Evolutionary conservation across 1,140 invertebrate genomes (phyloP).

Genomic region (Penaeus indicus): DNA sequence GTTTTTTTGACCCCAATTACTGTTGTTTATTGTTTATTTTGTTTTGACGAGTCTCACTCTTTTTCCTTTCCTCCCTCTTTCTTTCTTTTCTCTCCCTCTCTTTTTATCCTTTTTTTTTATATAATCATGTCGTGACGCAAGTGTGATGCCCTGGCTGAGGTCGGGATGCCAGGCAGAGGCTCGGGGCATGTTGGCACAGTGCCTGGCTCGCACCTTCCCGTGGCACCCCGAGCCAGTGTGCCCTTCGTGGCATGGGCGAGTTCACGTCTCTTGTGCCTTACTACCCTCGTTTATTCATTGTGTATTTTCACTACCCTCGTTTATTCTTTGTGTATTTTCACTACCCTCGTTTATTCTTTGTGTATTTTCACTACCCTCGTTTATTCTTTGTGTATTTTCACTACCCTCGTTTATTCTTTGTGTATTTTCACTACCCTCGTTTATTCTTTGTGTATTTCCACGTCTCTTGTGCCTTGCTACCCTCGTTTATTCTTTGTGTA

Average conservation of each 20-base stretch:
- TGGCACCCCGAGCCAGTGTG: no score
- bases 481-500: background rate
- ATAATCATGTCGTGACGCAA: slow-evolving; percentile 41
- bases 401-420: background rate
- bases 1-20: background rate
- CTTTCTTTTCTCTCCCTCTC: background rate
- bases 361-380: background rate
- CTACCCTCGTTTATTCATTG: background rate
- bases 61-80: background rate
- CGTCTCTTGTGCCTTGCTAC: background rate
- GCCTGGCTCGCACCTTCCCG: slow-evolving; percentile 2
- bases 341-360: background rate
- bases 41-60: background rate
- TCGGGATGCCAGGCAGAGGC: slow-evolving; percentile 34
- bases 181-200: slow-evolving; percentile 9
- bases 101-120: slow-evolving; percentile 20
- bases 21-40: background rate
- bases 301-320: background rate
- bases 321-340: background rate
- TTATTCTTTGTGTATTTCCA: background rate
- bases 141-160: slow-evolving; percentile 29
- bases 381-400: background rate
- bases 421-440: background rate
- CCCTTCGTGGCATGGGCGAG: no score
- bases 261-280: background rate